Percentiles rank a stretch among this genome's conserved stretches.
Evolutionary conservation across 2,113 vertebrate genomes (phyloP).

Genomic region (Ophiodon elongatus): DNA sequence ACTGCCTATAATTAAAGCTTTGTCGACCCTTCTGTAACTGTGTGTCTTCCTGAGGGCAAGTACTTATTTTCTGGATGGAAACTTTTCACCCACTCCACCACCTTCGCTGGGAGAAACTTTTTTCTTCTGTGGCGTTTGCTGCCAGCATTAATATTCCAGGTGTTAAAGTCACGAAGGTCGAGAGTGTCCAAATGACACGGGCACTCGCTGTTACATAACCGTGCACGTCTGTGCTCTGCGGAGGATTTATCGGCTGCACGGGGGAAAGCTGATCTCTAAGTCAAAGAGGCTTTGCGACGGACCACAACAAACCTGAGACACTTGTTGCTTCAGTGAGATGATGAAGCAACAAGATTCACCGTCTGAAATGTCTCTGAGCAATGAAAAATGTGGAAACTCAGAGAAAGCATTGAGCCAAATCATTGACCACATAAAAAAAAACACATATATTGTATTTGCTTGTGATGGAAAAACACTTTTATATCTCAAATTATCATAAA

Average conservation of each 20-base stretch:
- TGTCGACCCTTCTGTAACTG: fast-evolving
- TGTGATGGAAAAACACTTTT: conserved; percentile 1
- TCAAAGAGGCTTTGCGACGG: conserved; percentile 79
- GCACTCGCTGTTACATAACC: conserved; percentile 73
- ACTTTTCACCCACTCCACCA: not conserved
- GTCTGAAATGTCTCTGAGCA: conserved; percentile 9
- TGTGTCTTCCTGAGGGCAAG: not conserved
- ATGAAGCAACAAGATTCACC: conserved; percentile 19
- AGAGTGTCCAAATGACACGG: conserved; percentile 41
- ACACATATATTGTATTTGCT: not conserved
- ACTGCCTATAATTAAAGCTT: not conserved
- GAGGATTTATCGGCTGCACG: conserved; percentile 74
- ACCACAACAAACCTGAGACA: conserved; percentile 75
- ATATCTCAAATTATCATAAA: conserved; percentile 18
- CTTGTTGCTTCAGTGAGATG: conserved; percentile 48
- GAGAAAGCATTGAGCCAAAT: not conserved
- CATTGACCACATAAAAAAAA: not conserved
- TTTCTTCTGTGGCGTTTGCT: not conserved
- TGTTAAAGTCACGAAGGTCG: conserved; percentile 59
- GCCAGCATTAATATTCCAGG: conserved; percentile 34
- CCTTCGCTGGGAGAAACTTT: not conserved
- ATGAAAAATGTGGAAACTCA: not conserved
- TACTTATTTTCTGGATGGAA: not conserved
- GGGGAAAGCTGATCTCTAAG: conserved; percentile 74
- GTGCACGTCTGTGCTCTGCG: conserved; percentile 67